phyloP scores from a whole-genome alignment of 2,888 invertebrate species.

The Tridacna crocea region DNA sequence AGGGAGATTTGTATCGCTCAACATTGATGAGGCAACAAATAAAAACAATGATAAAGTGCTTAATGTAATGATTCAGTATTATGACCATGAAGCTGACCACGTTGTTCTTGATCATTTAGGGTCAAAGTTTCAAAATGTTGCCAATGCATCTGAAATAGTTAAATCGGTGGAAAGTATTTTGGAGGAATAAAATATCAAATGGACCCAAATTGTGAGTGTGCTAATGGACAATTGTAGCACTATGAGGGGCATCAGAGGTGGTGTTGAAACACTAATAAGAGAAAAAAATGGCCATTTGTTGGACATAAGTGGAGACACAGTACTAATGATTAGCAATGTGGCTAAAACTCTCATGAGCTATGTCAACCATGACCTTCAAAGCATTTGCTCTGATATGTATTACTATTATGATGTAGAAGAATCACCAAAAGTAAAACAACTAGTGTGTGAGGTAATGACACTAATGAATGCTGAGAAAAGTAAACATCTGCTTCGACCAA shows the following conservation, averaged over 20 bases:
- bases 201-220: slow-evolving; percentile 31
- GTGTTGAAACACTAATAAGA: slow-evolving; percentile 37
- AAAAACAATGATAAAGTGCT: slow-evolving; percentile 45
- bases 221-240: slow-evolving; percentile 46
- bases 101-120: slow-evolving; percentile 26
- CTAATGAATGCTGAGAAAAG: slow-evolving; percentile 17
- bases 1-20: slow-evolving; percentile 25
- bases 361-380: slow-evolving; percentile 22
- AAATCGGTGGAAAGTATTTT: slow-evolving; percentile 27
- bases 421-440: slow-evolving; percentile 35
- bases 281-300: slow-evolving; percentile 36
- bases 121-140: slow-evolving; percentile 31
- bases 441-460: slow-evolving; percentile 10
- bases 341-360: slow-evolving; percentile 28
- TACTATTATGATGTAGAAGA: slow-evolving; percentile 49
- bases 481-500: slow-evolving; percentile 37
- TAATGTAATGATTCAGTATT: slow-evolving; percentile 35
- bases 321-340: slow-evolving; percentile 46
- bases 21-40: slow-evolving; percentile 46
- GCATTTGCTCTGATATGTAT: slow-evolving; percentile 32
- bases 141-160: slow-evolving; percentile 32
- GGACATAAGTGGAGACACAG: slow-evolving; percentile 48
- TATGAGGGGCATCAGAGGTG: slow-evolving; percentile 39
- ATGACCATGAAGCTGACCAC: slow-evolving; percentile 25
- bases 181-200: slow-evolving; percentile 31